Evolutionary conservation across 2,797 vertebrate species (phyloP), one percentile per base, ranked within the genome.

Genomic region (Channallabes apus): DNA sequence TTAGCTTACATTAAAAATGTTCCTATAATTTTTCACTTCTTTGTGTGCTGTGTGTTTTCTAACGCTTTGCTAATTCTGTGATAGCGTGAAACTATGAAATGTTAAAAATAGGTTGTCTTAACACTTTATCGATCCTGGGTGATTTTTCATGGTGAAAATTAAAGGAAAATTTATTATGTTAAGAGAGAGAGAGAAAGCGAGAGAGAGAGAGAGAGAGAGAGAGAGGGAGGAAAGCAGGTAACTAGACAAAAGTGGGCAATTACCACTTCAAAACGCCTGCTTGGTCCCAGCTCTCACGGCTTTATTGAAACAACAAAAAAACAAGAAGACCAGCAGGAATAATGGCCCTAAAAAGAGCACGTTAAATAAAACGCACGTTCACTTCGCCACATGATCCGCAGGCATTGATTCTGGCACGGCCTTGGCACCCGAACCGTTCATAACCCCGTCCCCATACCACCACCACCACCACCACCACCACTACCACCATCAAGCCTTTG

Each of bases 261-360:
- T 94, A 93, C 91, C 92, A 93, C 93, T 92, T 93, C 91, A 93
- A 93, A 94, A 90, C 86, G 85, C 65, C 89, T 84, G 79, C 88
- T 85, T 88, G 89, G 92, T 91, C 85, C 79, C 87, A 88, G 83
- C 86, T 90, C 91, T 91, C 90, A 87, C 85, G 89, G 91, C 91
- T 92, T 93, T 93, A 94, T 90, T 93, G 92, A 92, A 93, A 93
- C 92, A 93, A 93, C 91, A 87, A 90, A 88, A 88, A 90, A 88
- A 85, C 85, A 92, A 90, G 89, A 92, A 86, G 89, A 91, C 89
- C 87, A 85, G 91, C 89, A 87, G 88, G 86, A 85, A 64, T 91
- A 92, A 91, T 89, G 88, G 89, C 88, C 88, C 90, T 88, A 90
- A 93, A 51, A 91, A 88, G 89, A 90, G 90, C 85, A 88, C 89